Evolutionary conservation across 2,797 vertebrate genomes (phyloP), one percentile per base, ranked within the genome.

Genomic region (Rallus crepitans): DNA sequence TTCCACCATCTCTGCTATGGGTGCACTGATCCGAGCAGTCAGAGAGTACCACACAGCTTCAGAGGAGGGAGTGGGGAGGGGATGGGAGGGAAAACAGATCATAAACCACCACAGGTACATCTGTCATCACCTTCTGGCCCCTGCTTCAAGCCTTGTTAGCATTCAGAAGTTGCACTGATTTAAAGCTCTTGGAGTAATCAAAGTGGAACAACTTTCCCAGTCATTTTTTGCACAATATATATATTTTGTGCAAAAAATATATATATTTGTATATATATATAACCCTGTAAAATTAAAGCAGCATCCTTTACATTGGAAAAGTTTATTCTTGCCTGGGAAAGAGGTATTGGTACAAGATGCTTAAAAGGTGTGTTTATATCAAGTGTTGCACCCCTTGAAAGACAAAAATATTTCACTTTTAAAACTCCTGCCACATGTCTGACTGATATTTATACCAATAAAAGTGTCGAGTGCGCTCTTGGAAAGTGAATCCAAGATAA

Each of bases 401-500:
- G 37, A 47, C 35, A 61, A 71, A 83, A 68, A 25, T 30, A 25
- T 48, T 86, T 73, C 35, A 30, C 53, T 81, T 90, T 60, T 42
- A 33, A 64, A 91, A 71, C 33, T 57, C 27, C 11, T 57, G 63
- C 59, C 59, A 20, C 59, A 20, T 11, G n/a, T 59, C 50, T 64
- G 28, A 56, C 27, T 56, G 53, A 33, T 71, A 37, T 82, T 79
- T 59, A 45, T 35, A 69, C n/a, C 14, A 27, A 47, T 35, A 39
- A 61, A 87, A 55, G 31, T 45, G 6, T 20, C 3, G 0, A 1
- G 1, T 47, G 16, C 1, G 1, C 21, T 39, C 24, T 60, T 45
- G 56, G 33, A 77, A 92, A 91, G 89, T 4, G 18, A 70, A 87
- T 66, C 19, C 19, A 79, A 76, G 89, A 65, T 82, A 69, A 82